Evolutionary conservation across 2,113 vertebrate genomes (phyloP), one percentile per base, ranked within the genome.

Genomic region (Hiodon alosoides): DNA sequence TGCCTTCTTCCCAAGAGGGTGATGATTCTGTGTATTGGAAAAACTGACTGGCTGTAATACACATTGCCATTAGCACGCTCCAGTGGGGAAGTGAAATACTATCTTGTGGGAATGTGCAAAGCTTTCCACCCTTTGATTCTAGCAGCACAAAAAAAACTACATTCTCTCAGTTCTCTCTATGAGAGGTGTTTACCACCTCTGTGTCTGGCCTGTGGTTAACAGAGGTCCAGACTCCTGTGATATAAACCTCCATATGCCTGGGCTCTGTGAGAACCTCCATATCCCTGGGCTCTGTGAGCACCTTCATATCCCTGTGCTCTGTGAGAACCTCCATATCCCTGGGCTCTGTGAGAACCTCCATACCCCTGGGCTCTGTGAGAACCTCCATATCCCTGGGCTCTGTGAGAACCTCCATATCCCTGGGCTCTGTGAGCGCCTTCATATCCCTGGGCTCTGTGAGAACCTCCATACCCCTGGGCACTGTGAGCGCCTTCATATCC

Each of bases 11-110:
- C 59, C 74, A 71, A 31, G 67, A 81, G 82, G 80, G 83, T 80
- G 80, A 78, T 80, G 76, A 78, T 69, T 76, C 65, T 77, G 69
- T 80, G 77, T 80, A 82, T 79, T 61, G 73, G 76, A 70, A 76
- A 80, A 85, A 83, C 85, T 81, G 75, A 83, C 77, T 69, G 76
- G 50, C 52, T 50, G 69, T 80, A 84, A 83, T 85, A 82, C 79
- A 69, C 62, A 79, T 81, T 81, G 79, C 77, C 77, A 78, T 79
- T 76, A 72, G 69, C 79, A 77, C 58, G 53, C 69, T 78, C 72
- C 69, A 69, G 67, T 50, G 75, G 83, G 78, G 69, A 81, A 78
- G n/a, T 59, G 80, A 74, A 50, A 53, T 10, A 57, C n/a, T 1
- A 3, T 7, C 69, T 70, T 55, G 17, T 57, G 14, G 17, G 13